Evolutionary conservation across 2,888 invertebrate genomes (phyloP), one percentile per base, ranked within the genome.

Genomic region (Stenurella melanura): DNA sequence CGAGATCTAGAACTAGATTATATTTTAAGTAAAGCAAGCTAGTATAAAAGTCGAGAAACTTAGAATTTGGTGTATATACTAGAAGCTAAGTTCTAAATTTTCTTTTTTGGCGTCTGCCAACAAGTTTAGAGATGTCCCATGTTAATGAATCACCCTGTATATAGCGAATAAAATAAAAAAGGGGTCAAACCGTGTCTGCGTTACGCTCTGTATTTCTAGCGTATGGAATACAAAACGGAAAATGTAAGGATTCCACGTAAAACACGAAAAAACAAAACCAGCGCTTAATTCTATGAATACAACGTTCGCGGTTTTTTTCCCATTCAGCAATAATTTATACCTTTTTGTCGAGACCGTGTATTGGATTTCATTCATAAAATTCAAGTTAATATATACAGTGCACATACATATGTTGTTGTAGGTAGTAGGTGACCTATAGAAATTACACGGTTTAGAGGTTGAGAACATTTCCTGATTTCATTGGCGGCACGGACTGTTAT

Each of bases 361-460:
- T 72, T 72, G 63, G 63, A 72, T 72, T 72, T 72, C 72, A 72
- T 72, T 72, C 72, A 72, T 72, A 54, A 72, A 72, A 72, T 63
- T 63, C 34, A 61, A 72, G 63, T 54, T 61, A 38, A 54, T 63
- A 72, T 63, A 54, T 21, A 54, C 63, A 63, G 18, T 72, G 72
- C 26, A 54, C 42, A 60, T 34, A 42, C 61, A 66, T 50, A 63
- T 72, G 72, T 72, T 30, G 54, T 30, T 75, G 75, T 71, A 69
- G 77, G 70, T 60, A 77, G 70, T 70, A 64, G 74, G 70, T 77
- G 77, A 77, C 77, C 77, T 77, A 74, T 60, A 73, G 63, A 63
- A 60, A 61, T n/a, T 42, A 38, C 38, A 70, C 34, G 1, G 30
- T 38, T 57, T 69, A 54, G 63, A 70, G 60, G 70, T 60, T 19